phyloP scores from a whole-genome alignment of 2,113 vertebrate genomes.

The Lamprologus callipterus region DNA sequence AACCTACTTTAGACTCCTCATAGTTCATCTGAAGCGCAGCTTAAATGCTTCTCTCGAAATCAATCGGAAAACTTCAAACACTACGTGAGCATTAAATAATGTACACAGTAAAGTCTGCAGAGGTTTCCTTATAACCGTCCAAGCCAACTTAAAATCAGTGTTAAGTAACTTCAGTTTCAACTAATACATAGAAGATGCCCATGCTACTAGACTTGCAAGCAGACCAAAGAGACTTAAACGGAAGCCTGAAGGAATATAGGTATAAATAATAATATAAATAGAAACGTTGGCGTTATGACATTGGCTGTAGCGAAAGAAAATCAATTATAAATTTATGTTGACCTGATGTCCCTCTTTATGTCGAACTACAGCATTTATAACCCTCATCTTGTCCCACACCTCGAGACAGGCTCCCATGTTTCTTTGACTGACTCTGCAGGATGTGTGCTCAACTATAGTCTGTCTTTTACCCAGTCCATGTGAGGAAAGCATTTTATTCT shows the following conservation, averaged over 20 bases:
- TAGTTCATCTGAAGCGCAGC: not conserved
- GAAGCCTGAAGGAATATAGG: not conserved
- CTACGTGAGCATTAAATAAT: not conserved
- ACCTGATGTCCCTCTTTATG: not conserved
- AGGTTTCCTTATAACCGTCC: not conserved
- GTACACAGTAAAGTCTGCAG: too few relatives aligned
- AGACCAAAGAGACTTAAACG: not conserved
- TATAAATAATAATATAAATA: not conserved
- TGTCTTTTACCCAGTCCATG: not conserved
- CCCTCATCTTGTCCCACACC: not conserved
- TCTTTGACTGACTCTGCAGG: not conserved
- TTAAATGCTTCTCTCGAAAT: not conserved
- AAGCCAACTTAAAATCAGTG: not conserved
- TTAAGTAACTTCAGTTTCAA: not conserved
- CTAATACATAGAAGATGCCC: not conserved
- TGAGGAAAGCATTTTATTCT: not conserved
- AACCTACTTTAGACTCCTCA: not conserved
- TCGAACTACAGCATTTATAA: not conserved
- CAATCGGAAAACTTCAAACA: not conserved
- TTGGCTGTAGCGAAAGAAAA: not conserved
- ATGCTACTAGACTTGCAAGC: not conserved
- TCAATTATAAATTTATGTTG: not conserved
- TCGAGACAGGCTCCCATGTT: not conserved
- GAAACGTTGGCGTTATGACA: not conserved
- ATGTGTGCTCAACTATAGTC: not conserved